Conservation (phyloP, 2,797 vertebrate species). For the Mus caroli region DNA sequence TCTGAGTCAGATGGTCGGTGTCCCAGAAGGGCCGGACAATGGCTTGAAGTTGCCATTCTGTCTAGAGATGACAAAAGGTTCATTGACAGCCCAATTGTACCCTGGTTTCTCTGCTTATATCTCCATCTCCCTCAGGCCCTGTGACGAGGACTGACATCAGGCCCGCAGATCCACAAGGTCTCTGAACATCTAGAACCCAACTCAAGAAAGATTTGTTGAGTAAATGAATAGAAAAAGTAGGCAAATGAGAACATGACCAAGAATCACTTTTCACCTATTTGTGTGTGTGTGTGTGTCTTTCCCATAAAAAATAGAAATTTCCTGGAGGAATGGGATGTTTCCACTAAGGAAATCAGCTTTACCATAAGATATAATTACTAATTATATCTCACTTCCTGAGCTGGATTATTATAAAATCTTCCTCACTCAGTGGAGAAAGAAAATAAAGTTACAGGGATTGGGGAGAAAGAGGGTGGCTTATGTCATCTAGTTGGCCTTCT, state of each 20-base stretch:
- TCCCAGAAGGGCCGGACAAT: accelerated
- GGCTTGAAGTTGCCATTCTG: neutral
- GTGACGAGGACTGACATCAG: neutral
- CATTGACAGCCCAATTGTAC: neutral
- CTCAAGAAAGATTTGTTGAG: neutral
- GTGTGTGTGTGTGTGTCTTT: neutral
- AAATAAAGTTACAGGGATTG: neutral
- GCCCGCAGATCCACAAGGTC: neutral
- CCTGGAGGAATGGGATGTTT: neutral
- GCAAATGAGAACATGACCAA: neutral
- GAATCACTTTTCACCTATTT: neutral
- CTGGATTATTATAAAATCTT: neutral
- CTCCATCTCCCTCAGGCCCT: neutral
- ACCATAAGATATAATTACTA: neutral
- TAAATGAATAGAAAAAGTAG: constrained; percentile 25
- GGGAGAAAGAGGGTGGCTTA: neutral
- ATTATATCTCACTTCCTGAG: neutral
- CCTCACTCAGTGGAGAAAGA: neutral
- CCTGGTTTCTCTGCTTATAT: neutral
- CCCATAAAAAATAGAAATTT: neutral
- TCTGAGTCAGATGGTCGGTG: neutral
- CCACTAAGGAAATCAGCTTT: neutral
- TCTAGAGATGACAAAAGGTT: neutral
- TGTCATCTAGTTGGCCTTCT: neutral
- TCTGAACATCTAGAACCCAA: neutral